Conservation (phyloP, 2,888 invertebrate genomes). For the Girardia tigrina region DNA sequence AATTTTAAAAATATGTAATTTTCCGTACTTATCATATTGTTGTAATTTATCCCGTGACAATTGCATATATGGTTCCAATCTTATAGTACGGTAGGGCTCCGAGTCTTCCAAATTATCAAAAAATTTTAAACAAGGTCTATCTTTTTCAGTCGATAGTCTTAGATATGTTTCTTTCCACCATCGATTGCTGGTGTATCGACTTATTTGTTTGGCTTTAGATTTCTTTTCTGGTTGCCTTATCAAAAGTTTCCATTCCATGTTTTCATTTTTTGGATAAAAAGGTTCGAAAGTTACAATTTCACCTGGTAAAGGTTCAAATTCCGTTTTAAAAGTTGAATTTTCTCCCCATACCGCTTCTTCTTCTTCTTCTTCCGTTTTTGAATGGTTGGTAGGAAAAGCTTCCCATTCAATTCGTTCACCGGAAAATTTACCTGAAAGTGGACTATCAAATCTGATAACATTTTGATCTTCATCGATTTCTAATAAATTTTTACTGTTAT, state of each 20-base stretch:
- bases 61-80: conserved; percentile 52
- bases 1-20: conserved; percentile 90
- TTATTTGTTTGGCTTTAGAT: conserved; percentile 48
- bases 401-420: conserved; percentile 1
- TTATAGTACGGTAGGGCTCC: conserved; percentile 64
- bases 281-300: conserved; percentile 33
- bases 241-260: conserved; percentile 34
- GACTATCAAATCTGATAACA: not conserved
- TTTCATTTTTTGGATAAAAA: conserved; percentile 33
- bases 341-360: conserved; percentile 30
- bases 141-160: conserved; percentile 65
- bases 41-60: conserved; percentile 55
- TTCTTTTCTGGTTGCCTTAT: conserved; percentile 44
- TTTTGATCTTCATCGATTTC: conserved; percentile 10
- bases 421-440: not conserved
- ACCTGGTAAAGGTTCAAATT: conserved; percentile 12
- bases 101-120: conserved; percentile 69
- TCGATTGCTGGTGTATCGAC: conserved; percentile 42
- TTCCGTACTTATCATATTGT: conserved; percentile 95
- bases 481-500: conserved; percentile 4
- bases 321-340: not conserved
- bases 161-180: conserved; percentile 96
- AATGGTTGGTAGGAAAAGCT: not conserved
- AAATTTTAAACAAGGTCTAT: conserved; percentile 61
- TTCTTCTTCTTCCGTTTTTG: not conserved